Conservation (phyloP, 2,888 invertebrate species). For the Melanchra persicariae region DNA sequence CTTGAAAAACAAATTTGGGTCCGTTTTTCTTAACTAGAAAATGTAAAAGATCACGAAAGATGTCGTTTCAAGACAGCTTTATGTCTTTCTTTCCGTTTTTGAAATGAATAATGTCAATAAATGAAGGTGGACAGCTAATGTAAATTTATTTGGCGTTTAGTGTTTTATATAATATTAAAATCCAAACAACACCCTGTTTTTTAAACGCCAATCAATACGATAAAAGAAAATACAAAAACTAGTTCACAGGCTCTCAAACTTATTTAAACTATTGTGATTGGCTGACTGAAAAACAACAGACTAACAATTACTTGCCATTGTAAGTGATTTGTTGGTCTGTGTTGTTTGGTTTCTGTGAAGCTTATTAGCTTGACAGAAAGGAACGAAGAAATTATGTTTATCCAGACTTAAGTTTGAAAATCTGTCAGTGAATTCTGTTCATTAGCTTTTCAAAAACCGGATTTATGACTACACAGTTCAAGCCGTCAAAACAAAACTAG, state of each 20-base stretch:
- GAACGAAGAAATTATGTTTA: constrained; percentile 1
- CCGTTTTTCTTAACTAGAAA: too few species aligned
- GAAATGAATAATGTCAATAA: too few species aligned
- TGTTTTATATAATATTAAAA: too few species aligned
- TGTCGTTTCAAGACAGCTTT: too few species aligned
- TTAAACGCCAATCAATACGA: background rate
- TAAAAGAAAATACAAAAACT: background rate
- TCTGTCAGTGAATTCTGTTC: background rate
- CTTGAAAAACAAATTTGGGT: too few species aligned
- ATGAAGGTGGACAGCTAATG: too few species aligned
- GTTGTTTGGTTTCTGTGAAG: too few species aligned
- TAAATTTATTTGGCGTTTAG: too few species aligned
- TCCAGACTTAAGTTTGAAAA: background rate
- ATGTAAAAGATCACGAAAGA: too few species aligned
- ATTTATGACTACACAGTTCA: background rate
- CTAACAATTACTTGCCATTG: background rate
- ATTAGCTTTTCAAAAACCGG: background rate
- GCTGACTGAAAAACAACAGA: background rate
- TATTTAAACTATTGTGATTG: background rate
- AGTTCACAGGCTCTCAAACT: background rate
- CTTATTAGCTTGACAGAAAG: background rate
- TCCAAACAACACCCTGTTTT: background rate
- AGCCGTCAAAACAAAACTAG: constrained; percentile 5
- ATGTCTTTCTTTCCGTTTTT: too few species aligned
- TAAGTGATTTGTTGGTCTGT: too few species aligned